Evolutionary conservation across 2,888 invertebrate species (phyloP), one percentile per base, ranked within the genome.

Genomic region (Archips xylosteana): DNA sequence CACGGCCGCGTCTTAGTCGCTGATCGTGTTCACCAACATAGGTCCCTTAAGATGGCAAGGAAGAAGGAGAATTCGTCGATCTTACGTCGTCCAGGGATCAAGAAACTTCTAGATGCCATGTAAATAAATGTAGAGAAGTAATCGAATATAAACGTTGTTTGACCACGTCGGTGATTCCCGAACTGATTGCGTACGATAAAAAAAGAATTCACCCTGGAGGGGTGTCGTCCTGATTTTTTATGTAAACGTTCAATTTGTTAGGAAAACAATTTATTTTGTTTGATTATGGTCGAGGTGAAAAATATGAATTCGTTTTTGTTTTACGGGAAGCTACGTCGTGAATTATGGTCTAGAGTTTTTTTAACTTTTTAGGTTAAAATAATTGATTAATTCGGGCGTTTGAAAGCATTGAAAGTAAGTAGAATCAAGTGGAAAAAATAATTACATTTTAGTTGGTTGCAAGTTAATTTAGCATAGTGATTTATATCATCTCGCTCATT

Each of bases 181-280:
- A 42, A 57, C 62, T 63, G 72, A 73, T 68, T 73, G 68, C 47
- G 66, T 12, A 10, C 34, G 65, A 23, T 45, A 61, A 72, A 67
- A 60, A 68, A 62, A 67, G 34, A 70, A 61, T 54, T 51, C 3
- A 13, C 72, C 72, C 68, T 9, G 12, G 71, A 49, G 63, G 62
- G 39, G 49, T 23, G 36, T 63, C 51, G 49, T 47, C 42, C 54
- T 68, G 68, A 54, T 68, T 68, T 72, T 72, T 68, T 73, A 63
- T 32, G 72, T 68, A 68, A 73, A 73, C 72, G 63, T 59, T 42
- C 39, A 68, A 73, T 73, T 68, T 67, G 61, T 67, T 57, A 45
- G 57, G 57, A 68, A 59, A 62, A 73, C 68, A 73, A 73, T 68
- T 73, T 68, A 59, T 63, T 63, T 72, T 54, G 54, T 73, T 73